These are phyloP conservation scores for Colletes gigas DNA, from an alignment of 1,140 invertebrate genomes.

Conservation along the genomic window DNA sequence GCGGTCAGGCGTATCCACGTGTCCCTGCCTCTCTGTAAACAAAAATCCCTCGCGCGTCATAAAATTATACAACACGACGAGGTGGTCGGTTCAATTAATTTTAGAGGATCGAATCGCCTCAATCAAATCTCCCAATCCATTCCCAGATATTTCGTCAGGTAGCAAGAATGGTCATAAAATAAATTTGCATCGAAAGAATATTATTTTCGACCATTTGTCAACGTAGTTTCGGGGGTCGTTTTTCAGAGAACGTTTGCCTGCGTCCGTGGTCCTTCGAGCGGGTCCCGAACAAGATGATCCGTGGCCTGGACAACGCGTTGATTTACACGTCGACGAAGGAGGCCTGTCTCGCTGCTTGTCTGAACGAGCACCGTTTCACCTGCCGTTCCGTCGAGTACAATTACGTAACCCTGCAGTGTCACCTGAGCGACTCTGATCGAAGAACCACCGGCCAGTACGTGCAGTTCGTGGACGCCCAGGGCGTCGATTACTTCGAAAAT, in stretches of 20 bases:
- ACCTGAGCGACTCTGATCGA: constrained; percentile 93
- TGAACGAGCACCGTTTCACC: constrained; percentile 95
- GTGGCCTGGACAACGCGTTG: constrained; percentile 93
- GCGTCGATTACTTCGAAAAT: constrained; percentile 97
- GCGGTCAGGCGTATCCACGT: constrained; percentile 38
- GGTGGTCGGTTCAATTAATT: no score
- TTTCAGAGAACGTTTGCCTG: constrained; percentile 92
- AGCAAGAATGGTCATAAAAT: no score
- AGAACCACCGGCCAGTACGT: constrained; percentile 91
- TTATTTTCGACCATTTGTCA: no score
- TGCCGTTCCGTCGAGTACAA: constrained; percentile 97
- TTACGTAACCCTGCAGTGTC: constrained; percentile 94
- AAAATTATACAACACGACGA: background rate
- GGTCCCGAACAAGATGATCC: constrained; percentile 94
- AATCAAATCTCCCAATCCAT: no score
- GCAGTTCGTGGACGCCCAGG: constrained; percentile 93
- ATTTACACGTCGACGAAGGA: constrained; percentile 97
- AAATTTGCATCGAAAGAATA: no score
- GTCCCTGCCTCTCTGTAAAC: constrained; percentile 1
- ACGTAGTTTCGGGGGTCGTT: background rate
- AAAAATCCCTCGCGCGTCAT: background rate
- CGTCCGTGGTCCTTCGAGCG: constrained; percentile 96
- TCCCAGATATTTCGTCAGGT: no score
- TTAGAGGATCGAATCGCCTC: background rate
- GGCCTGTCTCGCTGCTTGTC: constrained; percentile 93